Conservation (phyloP, 23 tunicate genomes). For the Halocynthia roretzi region DNA sequence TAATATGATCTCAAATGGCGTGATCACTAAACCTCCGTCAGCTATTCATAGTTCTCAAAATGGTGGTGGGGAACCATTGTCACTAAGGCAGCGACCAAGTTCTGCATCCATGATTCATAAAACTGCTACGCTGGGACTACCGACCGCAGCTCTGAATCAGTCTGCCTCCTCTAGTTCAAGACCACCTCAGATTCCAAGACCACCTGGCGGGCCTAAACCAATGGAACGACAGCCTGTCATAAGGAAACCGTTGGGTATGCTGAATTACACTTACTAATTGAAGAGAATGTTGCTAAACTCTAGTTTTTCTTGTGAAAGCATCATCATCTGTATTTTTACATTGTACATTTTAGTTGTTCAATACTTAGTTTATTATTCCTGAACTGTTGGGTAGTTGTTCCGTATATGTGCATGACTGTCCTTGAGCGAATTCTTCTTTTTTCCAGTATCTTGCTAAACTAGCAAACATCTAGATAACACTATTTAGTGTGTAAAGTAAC, state of each 20-base stretch:
- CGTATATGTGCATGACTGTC: too few relatives aligned
- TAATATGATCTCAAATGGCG: constrained; percentile 15
- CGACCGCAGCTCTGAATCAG: constrained; percentile 11
- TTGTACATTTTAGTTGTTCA: too few relatives aligned
- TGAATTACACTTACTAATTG: too few relatives aligned
- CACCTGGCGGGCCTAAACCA: constrained; percentile 31
- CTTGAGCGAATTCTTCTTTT: too few relatives aligned
- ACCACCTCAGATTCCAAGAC: constrained; percentile 67
- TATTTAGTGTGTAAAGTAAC: too few relatives aligned
- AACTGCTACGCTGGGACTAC: not conserved
- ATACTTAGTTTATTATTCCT: too few relatives aligned
- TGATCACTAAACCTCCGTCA: not conserved
- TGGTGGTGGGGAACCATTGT: not conserved
- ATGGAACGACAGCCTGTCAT: constrained; percentile 1
- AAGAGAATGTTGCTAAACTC: too few relatives aligned
- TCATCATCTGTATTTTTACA: too few relatives aligned
- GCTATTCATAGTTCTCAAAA: not conserved
- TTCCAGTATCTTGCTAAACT: too few relatives aligned
- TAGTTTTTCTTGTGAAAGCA: too few relatives aligned
- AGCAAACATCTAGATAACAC: too few relatives aligned
- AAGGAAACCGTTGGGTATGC: constrained; percentile 17
- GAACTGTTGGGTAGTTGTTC: too few relatives aligned
- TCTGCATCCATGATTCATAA: constrained; percentile 15
- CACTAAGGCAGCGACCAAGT: constrained; percentile 21
- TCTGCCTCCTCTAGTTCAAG: constrained; percentile 19